A percentile compares a stretch with the other conserved stretches of the same genome.
Conservation (phyloP, 2,888 invertebrate species). For the Melolontha melolontha region DNA sequence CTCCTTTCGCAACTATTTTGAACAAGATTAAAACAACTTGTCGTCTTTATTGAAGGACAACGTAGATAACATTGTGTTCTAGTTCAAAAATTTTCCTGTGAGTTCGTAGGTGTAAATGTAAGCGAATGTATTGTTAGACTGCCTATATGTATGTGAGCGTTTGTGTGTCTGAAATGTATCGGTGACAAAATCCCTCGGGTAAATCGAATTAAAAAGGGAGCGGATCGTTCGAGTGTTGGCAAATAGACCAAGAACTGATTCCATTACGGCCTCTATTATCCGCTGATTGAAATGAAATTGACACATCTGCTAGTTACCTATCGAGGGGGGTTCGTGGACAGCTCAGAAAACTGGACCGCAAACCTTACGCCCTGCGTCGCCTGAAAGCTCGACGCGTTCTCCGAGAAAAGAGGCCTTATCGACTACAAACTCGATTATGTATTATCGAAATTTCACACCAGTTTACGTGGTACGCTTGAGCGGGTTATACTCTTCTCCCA, state of each 20-base stretch:
- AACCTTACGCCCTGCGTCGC: slow-evolving; percentile 13
- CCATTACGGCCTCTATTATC: slow-evolving; percentile 67
- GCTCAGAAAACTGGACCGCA: slow-evolving; percentile 32
- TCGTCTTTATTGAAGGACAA: not conserved
- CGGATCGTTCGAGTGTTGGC: slow-evolving; percentile 61
- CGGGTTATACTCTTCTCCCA: too few relatives aligned
- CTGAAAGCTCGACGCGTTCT: too few relatives aligned
- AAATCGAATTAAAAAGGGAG: slow-evolving; percentile 54
- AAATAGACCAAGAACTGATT: slow-evolving; percentile 68
- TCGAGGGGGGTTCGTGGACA: slow-evolving; percentile 11
- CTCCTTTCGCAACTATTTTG: too few relatives aligned
- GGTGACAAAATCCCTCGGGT: slow-evolving; percentile 46
- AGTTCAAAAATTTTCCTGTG: slow-evolving; percentile 4
- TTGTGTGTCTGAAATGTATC: slow-evolving; percentile 29
- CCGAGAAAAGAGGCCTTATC: too few relatives aligned
- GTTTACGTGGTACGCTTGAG: too few relatives aligned
- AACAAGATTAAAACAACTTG: not conserved
- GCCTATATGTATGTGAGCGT: not conserved
- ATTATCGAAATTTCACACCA: too few relatives aligned
- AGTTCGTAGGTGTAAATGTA: not conserved
- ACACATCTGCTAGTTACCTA: slow-evolving; percentile 66
- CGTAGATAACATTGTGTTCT: slow-evolving; percentile 7
- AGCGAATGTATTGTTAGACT: not conserved
- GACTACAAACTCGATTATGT: too few relatives aligned
- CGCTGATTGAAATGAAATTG: slow-evolving; percentile 67